Conservation (phyloP, 1,140 invertebrate species). For the Agrilus planipennis region DNA sequence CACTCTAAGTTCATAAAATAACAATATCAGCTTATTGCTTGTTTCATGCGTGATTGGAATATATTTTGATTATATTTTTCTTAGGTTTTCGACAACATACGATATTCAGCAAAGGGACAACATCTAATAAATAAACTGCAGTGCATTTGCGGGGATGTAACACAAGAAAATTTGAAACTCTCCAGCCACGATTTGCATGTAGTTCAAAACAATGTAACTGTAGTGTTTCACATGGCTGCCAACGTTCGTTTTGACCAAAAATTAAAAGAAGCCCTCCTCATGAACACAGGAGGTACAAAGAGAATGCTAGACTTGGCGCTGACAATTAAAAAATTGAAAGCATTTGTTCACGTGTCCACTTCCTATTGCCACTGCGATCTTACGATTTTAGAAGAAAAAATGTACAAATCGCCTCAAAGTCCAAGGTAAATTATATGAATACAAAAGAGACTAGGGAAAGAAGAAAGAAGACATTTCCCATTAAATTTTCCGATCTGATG, state of each 20-base stretch:
- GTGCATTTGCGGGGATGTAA: conserved; percentile 36
- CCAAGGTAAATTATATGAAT: too few species aligned
- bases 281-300: conserved; percentile 39
- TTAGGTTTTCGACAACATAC: conserved; percentile 66
- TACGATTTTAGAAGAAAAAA: conserved; percentile 50
- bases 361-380: conserved; percentile 70
- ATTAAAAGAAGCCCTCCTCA: conserved; percentile 37
- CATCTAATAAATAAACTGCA: conserved; percentile 28
- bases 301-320: conserved; percentile 35
- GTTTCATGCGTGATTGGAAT: background rate
- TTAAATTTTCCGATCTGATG: too few species aligned
- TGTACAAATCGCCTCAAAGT: conserved; percentile 54
- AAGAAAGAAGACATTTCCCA: too few species aligned
- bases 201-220: conserved; percentile 47
- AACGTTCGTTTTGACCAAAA: conserved; percentile 48
- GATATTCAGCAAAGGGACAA: conserved; percentile 37
- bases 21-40: background rate
- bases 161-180: conserved; percentile 42
- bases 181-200: conserved; percentile 39
- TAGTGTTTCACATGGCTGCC: conserved; percentile 71
- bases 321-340: conserved; percentile 28
- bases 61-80: conserved; percentile 14
- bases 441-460: too few species aligned
- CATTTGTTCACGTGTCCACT: conserved; percentile 69
- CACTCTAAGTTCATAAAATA: background rate